Conservation (phyloP, 2,113 vertebrate genomes). For the Clarias batrachus region DNA sequence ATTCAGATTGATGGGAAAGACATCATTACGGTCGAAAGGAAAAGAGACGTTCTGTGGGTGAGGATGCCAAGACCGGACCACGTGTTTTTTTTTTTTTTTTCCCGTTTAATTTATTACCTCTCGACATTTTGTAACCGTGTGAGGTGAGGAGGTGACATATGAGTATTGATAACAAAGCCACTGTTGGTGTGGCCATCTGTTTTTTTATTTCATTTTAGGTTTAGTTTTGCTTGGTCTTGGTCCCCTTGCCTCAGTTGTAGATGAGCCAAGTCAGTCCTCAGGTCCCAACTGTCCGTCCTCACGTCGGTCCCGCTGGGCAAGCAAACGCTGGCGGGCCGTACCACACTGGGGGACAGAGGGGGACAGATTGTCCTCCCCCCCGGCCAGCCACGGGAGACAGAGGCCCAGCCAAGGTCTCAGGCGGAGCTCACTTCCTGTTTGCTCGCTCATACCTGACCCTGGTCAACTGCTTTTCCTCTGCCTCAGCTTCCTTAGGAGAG, state of each 20-base stretch:
- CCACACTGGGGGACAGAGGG: slow-evolving; percentile 75
- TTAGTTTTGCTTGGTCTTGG: neutral
- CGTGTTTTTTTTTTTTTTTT: too few species aligned
- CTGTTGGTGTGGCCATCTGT: slow-evolving; percentile 43
- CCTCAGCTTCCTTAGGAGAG: slow-evolving; percentile 23
- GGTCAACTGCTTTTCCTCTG: slow-evolving; percentile 61
- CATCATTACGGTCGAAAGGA: neutral
- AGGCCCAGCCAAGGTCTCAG: slow-evolving; percentile 70
- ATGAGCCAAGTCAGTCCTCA: slow-evolving; percentile 39
- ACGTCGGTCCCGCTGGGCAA: slow-evolving; percentile 61
- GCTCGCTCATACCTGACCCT: slow-evolving; percentile 69
- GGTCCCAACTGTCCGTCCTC: slow-evolving; percentile 18
- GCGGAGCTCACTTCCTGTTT: slow-evolving; percentile 74
- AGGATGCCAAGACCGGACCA: neutral
- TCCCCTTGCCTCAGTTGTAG: slow-evolving; percentile 5
- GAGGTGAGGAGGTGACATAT: slow-evolving; percentile 13
- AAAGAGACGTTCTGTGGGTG: neutral
- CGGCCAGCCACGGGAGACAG: slow-evolving; percentile 66
- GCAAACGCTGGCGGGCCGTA: slow-evolving; percentile 53
- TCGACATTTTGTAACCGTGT: neutral
- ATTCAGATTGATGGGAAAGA: neutral
- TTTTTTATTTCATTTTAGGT: neutral
- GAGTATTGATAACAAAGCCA: slow-evolving; percentile 7
- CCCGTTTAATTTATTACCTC: neutral
- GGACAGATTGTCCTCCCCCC: slow-evolving; percentile 77